phyloP scores from a whole-genome alignment of 2,888 invertebrate genomes.

The Caenorhabditis sp. region DNA sequence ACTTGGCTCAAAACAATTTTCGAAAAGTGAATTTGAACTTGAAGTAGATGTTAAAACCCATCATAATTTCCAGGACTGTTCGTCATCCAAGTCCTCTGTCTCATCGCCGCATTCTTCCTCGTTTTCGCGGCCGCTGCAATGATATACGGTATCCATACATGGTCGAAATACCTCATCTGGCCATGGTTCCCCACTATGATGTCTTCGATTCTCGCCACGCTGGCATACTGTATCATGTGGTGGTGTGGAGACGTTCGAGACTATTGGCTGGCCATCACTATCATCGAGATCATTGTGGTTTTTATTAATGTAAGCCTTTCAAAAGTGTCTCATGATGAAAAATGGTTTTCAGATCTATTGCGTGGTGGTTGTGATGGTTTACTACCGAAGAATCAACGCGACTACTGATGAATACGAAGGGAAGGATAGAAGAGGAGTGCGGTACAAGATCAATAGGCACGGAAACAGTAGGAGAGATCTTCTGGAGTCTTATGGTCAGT shows the following conservation, averaged over 20 bases:
- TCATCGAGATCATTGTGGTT: slow-evolving; percentile 81
- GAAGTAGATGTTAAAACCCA: neutral
- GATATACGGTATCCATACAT: slow-evolving; percentile 82
- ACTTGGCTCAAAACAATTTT: no score
- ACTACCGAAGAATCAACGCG: slow-evolving; percentile 78
- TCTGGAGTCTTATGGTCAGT: slow-evolving; percentile 59
- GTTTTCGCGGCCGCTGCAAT: slow-evolving; percentile 81
- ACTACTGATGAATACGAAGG: slow-evolving; percentile 80
- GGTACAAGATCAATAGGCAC: slow-evolving; percentile 61
- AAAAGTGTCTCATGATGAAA: neutral
- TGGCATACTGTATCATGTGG: slow-evolving; percentile 83
- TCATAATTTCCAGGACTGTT: slow-evolving; percentile 80
- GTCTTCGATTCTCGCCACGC: slow-evolving; percentile 78
- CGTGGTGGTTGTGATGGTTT: slow-evolving; percentile 79
- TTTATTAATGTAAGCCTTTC: slow-evolving; percentile 80
- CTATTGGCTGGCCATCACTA: slow-evolving; percentile 83
- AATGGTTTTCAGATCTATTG: slow-evolving; percentile 75
- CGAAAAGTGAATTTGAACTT: no score
- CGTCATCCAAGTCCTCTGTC: slow-evolving; percentile 82
- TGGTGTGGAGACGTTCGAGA: slow-evolving; percentile 83
- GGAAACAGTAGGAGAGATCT: slow-evolving; percentile 68
- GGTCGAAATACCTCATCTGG: slow-evolving; percentile 81
- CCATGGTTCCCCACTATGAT: slow-evolving; percentile 83
- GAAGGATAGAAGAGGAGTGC: slow-evolving; percentile 65
- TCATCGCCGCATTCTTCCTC: slow-evolving; percentile 83